Base-by-base conservation (phyloP, 2,113 vertebrate species). In the Oncorhynchus mykiss region DNA sequence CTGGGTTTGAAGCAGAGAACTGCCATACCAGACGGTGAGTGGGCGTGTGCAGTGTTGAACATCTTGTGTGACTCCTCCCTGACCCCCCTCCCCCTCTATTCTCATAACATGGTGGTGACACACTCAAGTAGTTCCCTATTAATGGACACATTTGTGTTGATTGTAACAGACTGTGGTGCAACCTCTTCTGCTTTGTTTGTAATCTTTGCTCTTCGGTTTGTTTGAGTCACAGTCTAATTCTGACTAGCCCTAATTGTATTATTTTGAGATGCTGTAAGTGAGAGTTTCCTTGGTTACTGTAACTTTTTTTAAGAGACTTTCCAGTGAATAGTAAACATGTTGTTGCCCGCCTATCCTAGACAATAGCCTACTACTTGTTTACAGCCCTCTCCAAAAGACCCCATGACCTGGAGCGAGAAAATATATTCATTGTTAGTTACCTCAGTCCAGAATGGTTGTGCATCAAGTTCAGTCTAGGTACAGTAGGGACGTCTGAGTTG, bases 11-110 rank as follows among this genome's bases (percentile, higher is more conserved):
- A 92, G 93, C 92, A 93, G 92, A 96, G 94, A 93, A 90, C 93
- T 93, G 87, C 92, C 93, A 89, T 93, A 87, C 92, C 92, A 62
- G 87, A 96, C 86, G 97, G 98, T 99, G 95, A 99, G 97, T 99
- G 93, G 91, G 94, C 78, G 84, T 85, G 81, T 87, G 85, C 78
- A 51, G 80, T 78, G 78, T 74, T 82, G 73, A 80, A 70, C 79
- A 85, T 87, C 84, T 77, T 45, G 80, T 78, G 82, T 83, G 80
- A 83, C 79, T 78, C 78, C 80, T 20, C 34, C 60, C 74, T 81
- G 75, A 77, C 72, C 83, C 80, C 67, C 71, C 70, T 73, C 77
- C 76, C 89, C 57, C 57, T 31, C 85, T 77, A 84, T 88, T 91
- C 90, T 84, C 86, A 80, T 81, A 91, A 91, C 85, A 87, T 82